A percentile compares a stretch with the other conserved stretches of the same genome.
These are phyloP conservation scores for Lathronympha strigana DNA, from an alignment of 2,888 invertebrate genomes.

Conservation along the genomic window DNA sequence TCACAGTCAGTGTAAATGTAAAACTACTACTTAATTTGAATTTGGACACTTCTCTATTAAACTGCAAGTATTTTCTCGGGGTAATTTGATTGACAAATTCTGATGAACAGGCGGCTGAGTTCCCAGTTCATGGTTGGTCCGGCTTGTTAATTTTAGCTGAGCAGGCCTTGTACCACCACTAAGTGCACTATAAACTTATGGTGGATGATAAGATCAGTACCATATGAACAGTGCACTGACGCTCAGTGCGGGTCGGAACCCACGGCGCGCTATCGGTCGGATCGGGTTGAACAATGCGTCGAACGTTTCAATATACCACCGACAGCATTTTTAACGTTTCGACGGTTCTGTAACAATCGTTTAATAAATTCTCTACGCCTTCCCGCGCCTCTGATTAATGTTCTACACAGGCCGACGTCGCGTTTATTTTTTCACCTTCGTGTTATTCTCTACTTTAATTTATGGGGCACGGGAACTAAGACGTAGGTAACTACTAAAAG, in stretches of 20 bases:
- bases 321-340: slow-evolving; percentile 84
- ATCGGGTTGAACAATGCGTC: slow-evolving; percentile 80
- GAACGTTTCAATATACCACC: slow-evolving; percentile 82
- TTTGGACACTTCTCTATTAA: too few species aligned
- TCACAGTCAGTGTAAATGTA: too few species aligned
- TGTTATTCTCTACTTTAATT: slow-evolving; percentile 78
- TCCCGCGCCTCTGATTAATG: slow-evolving; percentile 83
- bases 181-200: too few species aligned
- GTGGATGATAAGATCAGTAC: slow-evolving; percentile 17
- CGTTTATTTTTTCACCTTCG: slow-evolving; percentile 74
- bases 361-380: slow-evolving; percentile 83
- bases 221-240: slow-evolving; percentile 2
- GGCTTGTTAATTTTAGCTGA: slow-evolving; percentile 2
- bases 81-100: too few species aligned
- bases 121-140: too few species aligned
- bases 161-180: slow-evolving; percentile 1
- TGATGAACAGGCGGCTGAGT: too few species aligned
- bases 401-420: slow-evolving; percentile 75
- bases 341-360: slow-evolving; percentile 82
- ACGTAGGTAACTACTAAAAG: slow-evolving; percentile 47
- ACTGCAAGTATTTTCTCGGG: too few species aligned
- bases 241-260: slow-evolving; percentile 58
- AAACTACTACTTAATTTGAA: too few species aligned
- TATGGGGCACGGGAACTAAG: slow-evolving; percentile 64
- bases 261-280: slow-evolving; percentile 77